Evolutionary conservation across 2,888 invertebrate genomes (phyloP).

Genomic region (Cryptus armator): DNA sequence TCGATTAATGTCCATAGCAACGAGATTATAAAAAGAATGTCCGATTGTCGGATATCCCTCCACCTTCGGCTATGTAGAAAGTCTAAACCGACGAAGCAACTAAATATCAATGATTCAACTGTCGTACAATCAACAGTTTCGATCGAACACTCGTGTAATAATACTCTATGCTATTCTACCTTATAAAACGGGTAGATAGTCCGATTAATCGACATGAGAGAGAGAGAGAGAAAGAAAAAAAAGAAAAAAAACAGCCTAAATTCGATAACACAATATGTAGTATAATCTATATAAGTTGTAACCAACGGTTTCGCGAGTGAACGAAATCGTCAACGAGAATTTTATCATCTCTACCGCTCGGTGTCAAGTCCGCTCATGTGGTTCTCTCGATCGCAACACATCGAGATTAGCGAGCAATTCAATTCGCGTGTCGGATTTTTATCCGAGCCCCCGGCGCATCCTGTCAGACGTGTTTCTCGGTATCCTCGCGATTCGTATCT

Average conservation of each 20-base stretch:
- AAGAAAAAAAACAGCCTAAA: conserved; percentile 20
- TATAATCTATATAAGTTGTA: conserved; percentile 2
- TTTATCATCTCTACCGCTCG: conserved; percentile 5
- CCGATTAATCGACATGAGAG: conserved; percentile 4
- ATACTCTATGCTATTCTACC: neutral
- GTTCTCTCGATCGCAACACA: conserved; percentile 23
- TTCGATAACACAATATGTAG: conserved; percentile 16
- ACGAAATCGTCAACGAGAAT: conserved; percentile 27
- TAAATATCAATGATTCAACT: neutral
- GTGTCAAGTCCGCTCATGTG: neutral
- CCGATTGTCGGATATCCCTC: neutral
- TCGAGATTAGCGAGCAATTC: conserved; percentile 13
- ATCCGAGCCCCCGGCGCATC: conserved; percentile 22
- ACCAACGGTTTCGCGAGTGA: conserved; percentile 18
- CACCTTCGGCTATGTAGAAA: neutral
- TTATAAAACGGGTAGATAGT: conserved; percentile 17
- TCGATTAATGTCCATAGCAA: neutral
- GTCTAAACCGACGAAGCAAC: neutral
- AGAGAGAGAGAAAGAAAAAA: neutral
- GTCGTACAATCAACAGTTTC: neutral
- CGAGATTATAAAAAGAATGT: neutral
- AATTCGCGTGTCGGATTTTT: conserved; percentile 6
- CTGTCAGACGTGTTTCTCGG: conserved; percentile 10
- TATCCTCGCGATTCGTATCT: conserved; percentile 21
- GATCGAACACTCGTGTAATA: neutral